Evolutionary conservation across 2,888 invertebrate species (phyloP), one percentile per base, ranked within the genome.

Genomic region (Theristus sp.): DNA sequence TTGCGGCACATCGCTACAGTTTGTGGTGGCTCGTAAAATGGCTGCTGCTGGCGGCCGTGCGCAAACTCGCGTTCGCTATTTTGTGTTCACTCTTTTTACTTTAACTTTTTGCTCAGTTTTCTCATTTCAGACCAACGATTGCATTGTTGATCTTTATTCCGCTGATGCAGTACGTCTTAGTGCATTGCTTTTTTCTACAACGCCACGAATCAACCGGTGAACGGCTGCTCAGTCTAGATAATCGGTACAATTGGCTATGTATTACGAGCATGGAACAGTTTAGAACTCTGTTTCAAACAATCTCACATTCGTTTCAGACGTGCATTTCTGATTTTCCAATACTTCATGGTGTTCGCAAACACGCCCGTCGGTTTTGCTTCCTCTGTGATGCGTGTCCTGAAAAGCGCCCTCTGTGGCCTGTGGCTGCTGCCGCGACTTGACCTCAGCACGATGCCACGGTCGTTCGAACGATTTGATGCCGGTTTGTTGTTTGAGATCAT

Each of bases 311-410:
- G 10, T 59, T 61, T 28, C 54, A 61, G 61, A 28, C 59, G 59
- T 2, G 27, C 25, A 26, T 61, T 61, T 30, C 38, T 46, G 55
- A 59, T 38, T 46, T 58, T 61, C 49, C 47, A 61, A 10, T 61
- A 61, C 29, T 59, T 61, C 59, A 31, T 58, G 31, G 28, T 61
- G 25, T 61, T 55, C 29, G 47, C 56, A 1, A 61, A 61, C 29
- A 20, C 54, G 26, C 53, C 55, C 20, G 1, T 61, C 2, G 61
- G 61, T 27, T 24, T 61, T 13, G 25, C 59, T 1, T 59, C 59
- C 10, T 58, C 59, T 28, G 17, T 61, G 1, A 24, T 59, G 38
- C 25, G 56, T 1, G 26, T 61, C 29, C 1, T 59, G 6, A 59
- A 29, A 38, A 13, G 46, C 6, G n/a, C 59, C 2, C 13, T 58